phyloP scores from a whole-genome alignment of 2,113 vertebrate species.

The Callocephalon fimbriatum region DNA sequence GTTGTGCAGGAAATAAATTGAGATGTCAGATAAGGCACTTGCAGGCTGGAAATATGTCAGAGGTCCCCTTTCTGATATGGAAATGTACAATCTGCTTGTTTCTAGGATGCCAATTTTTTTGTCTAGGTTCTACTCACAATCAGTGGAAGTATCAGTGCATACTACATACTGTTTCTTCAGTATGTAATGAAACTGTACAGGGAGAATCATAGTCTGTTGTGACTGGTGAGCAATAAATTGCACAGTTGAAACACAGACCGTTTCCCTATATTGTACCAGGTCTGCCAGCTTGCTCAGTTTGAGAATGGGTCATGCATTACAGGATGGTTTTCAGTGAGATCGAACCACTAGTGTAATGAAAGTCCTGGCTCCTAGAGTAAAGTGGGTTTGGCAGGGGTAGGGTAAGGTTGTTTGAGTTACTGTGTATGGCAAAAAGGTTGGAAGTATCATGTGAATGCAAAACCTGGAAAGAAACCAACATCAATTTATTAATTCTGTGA shows the following conservation, averaged over 20 bases:
- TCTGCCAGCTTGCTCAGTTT: background rate
- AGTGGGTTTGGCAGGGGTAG: background rate
- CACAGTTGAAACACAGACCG: background rate
- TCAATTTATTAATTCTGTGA: background rate
- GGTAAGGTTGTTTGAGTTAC: background rate
- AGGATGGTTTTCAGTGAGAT: background rate
- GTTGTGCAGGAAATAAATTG: background rate
- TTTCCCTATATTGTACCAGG: background rate
- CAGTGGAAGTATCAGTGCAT: background rate
- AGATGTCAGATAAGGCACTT: background rate
- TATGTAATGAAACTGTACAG: background rate
- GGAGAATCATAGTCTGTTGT: background rate
- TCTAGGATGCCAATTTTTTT: background rate
- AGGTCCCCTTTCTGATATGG: background rate
- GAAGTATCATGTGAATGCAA: background rate
- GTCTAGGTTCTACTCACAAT: background rate
- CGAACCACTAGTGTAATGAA: background rate
- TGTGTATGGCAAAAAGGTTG: background rate
- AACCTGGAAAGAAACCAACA: background rate
- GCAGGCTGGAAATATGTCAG: background rate
- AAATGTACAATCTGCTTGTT: background rate
- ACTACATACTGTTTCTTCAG: background rate
- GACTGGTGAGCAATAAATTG: background rate
- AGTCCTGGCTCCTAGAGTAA: background rate
- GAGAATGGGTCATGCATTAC: background rate